phyloP scores from a whole-genome alignment of 30 jellyfish, hydroid and myxozoan species.

The Mastigias papua region DNA sequence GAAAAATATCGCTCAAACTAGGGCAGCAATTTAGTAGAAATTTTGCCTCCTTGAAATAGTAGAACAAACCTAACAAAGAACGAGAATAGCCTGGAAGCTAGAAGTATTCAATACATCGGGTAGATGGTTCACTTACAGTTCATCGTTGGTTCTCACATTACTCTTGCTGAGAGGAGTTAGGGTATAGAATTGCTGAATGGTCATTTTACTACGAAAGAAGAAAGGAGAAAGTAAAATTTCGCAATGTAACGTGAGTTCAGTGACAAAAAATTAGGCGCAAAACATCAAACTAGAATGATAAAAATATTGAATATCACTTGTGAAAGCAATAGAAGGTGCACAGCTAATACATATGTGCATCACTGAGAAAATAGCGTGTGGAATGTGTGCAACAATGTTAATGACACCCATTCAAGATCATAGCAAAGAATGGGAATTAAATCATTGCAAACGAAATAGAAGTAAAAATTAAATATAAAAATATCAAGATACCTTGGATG shows the following conservation, averaged over 20 bases:
- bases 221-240: background rate
- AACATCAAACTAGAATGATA: too few species aligned
- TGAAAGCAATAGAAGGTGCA: too few species aligned
- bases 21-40: too few species aligned
- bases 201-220: conserved; percentile 48
- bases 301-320: too few species aligned
- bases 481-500: conserved; percentile 73
- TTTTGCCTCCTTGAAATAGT: too few species aligned
- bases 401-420: background rate
- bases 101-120: background rate
- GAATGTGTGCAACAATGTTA: background rate
- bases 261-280: too few species aligned
- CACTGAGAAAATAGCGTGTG: too few species aligned
- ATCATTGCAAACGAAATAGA: background rate
- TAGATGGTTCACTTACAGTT: conserved; percentile 63
- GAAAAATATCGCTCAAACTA: too few species aligned
- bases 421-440: background rate
- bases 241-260: too few species aligned
- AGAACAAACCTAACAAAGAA: too few species aligned
- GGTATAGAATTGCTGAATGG: conserved; percentile 73
- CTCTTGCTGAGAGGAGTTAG: conserved; percentile 70
- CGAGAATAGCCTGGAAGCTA: background rate
- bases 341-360: too few species aligned
- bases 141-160: conserved; percentile 74
- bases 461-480: too few species aligned